These are phyloP conservation scores for Sebastes itinus DNA, from an alignment of 2,797 vertebrate species.

Conservation along the genomic window DNA sequence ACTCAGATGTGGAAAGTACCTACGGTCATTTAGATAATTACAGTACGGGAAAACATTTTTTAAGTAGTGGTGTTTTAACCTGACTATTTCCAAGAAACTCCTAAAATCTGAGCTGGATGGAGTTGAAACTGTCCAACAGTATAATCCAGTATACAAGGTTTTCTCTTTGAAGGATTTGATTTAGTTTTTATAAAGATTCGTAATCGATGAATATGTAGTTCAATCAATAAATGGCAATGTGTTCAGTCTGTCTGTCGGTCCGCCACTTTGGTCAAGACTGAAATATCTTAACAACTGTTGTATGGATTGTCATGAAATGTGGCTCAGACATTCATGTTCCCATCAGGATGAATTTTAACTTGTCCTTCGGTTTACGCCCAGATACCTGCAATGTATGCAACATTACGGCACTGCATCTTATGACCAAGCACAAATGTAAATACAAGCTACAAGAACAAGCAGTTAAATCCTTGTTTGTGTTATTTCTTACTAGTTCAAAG, in stretches of 20 bases:
- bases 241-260: background rate
- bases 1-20: conserved; percentile 45
- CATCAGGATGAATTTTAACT: background rate
- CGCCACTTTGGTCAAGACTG: background rate
- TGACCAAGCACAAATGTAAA: background rate
- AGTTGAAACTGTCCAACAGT: background rate
- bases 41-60: conserved; percentile 8
- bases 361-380: background rate
- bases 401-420: background rate
- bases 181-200: background rate
- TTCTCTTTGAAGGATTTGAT: background rate
- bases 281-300: background rate
- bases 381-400: background rate
- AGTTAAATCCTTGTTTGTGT: background rate
- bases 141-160: background rate
- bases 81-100: conserved; percentile 14
- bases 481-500: background rate
- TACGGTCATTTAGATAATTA: conserved; percentile 40
- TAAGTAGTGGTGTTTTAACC: conserved; percentile 1
- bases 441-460: background rate
- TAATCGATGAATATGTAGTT: background rate
- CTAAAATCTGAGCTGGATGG: background rate
- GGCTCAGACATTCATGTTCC: background rate
- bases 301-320: background rate
- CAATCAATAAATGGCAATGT: background rate